Percentiles rank a stretch among this genome's conserved stretches.
phyloP scores from a whole-genome alignment of 2,797 vertebrate genomes.

The Gastrophryne carolinensis region DNA sequence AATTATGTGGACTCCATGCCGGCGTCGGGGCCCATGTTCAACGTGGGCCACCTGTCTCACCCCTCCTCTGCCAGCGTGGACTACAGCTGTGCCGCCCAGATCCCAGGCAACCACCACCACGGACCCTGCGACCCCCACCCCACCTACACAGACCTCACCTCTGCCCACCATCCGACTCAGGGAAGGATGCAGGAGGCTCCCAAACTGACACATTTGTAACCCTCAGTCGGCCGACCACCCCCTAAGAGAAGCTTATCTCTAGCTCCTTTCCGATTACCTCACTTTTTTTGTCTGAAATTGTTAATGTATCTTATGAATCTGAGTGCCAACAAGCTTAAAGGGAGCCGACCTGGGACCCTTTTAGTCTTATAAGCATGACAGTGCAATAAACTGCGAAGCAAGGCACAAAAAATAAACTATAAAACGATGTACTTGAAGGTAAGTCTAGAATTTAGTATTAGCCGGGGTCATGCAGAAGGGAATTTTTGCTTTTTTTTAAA shows the following conservation, averaged over 20 bases:
- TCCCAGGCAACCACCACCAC: conserved; percentile 97
- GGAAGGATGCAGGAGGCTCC: conserved; percentile 99
- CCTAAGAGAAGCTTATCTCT: conserved; percentile 58
- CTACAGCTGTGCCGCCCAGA: conserved; percentile 99
- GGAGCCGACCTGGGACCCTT: too few relatives aligned
- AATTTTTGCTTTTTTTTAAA: conserved; percentile 48
- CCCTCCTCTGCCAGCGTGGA: conserved; percentile 99
- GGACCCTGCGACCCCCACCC: conserved; percentile 99
- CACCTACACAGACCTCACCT: conserved; percentile 98
- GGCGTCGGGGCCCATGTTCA: conserved; percentile 97
- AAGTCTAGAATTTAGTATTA: conserved; percentile 85
- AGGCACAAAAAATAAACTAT: conserved; percentile 66
- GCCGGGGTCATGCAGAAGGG: conserved; percentile 68
- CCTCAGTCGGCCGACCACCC: conserved; percentile 64
- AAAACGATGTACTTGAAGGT: conserved; percentile 90
- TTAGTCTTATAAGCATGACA: conserved; percentile 67
- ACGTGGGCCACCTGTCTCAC: conserved; percentile 96
- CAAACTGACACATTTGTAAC: conserved; percentile 98
- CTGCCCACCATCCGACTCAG: conserved; percentile 98
- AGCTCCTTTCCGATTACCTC: conserved; percentile 92
- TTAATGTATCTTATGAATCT: conserved; percentile 60
- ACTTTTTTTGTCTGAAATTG: conserved; percentile 78
- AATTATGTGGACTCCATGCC: conserved; percentile 99
- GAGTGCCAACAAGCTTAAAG: conserved; percentile 74
- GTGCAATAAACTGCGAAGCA: conserved; percentile 66